phyloP scores from a whole-genome alignment of 1,140 invertebrate species.

The Drosophila pallidifrons region DNA sequence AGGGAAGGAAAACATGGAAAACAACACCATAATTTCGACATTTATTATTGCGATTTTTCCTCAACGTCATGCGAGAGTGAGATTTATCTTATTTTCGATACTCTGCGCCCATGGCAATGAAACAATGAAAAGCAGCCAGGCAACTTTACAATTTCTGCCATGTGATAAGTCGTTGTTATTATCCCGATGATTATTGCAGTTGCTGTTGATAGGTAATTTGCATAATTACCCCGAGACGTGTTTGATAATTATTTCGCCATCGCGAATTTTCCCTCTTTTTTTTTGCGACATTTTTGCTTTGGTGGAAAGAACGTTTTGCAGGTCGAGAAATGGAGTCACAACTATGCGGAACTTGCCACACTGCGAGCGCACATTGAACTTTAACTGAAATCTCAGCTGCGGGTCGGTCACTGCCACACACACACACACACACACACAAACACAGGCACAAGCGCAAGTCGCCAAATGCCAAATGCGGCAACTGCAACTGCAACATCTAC shows the following conservation, averaged over 20 bases:
- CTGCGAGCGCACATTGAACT: conserved; percentile 64
- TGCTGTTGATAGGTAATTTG: conserved; percentile 69
- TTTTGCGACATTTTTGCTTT: conserved; percentile 15
- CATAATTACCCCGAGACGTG: conserved; percentile 71
- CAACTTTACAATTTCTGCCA: conserved; percentile 51
- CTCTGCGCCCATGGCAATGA: conserved; percentile 38
- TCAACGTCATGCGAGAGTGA: conserved; percentile 31
- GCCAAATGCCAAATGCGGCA: neutral
- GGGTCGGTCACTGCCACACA: conserved; percentile 68
- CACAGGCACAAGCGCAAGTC: neutral
- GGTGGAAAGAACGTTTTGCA: conserved; percentile 13
- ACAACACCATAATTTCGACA: conserved; percentile 50
- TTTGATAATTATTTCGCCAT: conserved; percentile 10
- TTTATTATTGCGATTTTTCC: neutral
- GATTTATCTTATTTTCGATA: conserved; percentile 68
- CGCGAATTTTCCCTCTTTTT: conserved; percentile 23
- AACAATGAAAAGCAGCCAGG: conserved; percentile 42
- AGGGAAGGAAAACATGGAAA: conserved; percentile 35
- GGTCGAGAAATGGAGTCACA: conserved; percentile 5
- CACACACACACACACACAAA: too few species aligned
- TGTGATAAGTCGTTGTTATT: conserved; percentile 47
- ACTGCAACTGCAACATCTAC: neutral
- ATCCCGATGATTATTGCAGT: conserved; percentile 5
- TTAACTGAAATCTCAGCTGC: conserved; percentile 59
- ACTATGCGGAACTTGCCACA: conserved; percentile 64